Conservation (phyloP, 1,140 invertebrate genomes). For the Pissodes strobi region DNA sequence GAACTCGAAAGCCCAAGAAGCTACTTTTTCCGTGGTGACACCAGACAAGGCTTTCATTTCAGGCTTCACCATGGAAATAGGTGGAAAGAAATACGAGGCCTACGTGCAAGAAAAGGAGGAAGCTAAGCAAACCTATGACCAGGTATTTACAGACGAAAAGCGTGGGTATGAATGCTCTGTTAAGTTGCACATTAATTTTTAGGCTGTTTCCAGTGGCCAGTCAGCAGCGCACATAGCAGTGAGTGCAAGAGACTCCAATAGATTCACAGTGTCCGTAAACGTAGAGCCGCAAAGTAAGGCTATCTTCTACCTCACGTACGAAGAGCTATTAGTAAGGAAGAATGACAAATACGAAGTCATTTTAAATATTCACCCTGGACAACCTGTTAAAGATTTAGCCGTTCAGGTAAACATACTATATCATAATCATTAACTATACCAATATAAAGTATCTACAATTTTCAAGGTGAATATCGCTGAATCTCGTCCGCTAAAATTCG, state of each 20-base stretch:
- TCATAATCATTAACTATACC: no score
- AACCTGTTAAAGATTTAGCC: conserved; percentile 61
- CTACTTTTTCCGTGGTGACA: conserved; percentile 64
- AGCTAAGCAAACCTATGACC: conserved; percentile 66
- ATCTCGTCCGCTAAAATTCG: conserved; percentile 59
- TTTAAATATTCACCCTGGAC: conserved; percentile 64
- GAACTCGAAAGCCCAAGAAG: conserved; percentile 62
- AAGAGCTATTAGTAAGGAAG: conserved; percentile 63
- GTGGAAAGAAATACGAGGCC: conserved; percentile 60
- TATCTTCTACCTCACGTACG: conserved; percentile 68
- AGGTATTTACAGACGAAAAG: no score
- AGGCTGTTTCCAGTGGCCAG: conserved; percentile 64
- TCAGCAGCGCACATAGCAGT: conserved; percentile 64
- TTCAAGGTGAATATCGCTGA: conserved; percentile 64
- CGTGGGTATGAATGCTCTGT: neutral
- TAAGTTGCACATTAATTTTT: conserved; percentile 28
- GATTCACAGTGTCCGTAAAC: conserved; percentile 67
- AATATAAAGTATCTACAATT: no score
- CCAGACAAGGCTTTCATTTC: conserved; percentile 70
- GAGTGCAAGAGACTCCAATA: conserved; percentile 67
- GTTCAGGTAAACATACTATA: no score
- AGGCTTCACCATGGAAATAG: conserved; percentile 65
- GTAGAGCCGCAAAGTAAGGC: conserved; percentile 63
- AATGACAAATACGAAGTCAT: conserved; percentile 65
- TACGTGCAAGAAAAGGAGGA: conserved; percentile 67